These are phyloP conservation scores for Centruroides sculpturatus DNA, from an alignment of 1,140 invertebrate genomes.

Conservation along the genomic window DNA sequence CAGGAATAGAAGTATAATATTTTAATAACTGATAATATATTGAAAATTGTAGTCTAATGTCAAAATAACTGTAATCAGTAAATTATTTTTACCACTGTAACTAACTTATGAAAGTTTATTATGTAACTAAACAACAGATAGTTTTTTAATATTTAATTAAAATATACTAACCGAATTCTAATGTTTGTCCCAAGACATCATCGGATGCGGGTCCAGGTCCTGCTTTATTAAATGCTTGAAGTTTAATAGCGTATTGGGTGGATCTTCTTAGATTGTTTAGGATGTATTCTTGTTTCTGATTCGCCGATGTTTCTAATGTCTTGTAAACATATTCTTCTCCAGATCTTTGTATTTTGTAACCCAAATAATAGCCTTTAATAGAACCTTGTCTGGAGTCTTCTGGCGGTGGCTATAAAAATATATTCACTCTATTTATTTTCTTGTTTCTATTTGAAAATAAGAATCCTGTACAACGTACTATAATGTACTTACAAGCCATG, in stretches of 20 bases:
- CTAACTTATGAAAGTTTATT: too few species aligned
- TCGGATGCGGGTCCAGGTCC: constrained; percentile 79
- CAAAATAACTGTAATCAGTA: too few species aligned
- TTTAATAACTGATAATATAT: too few species aligned
- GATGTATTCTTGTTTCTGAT: constrained; percentile 10
- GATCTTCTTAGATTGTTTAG: constrained; percentile 13
- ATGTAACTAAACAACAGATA: too few species aligned
- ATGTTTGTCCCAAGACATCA: constrained; percentile 48
- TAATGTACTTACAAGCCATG: constrained; percentile 23
- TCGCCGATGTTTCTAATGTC: constrained; percentile 17
- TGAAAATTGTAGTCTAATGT: too few species aligned
- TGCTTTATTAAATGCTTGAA: constrained; percentile 88
- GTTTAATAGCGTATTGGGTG: constrained; percentile 83
- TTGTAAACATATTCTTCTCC: constrained; percentile 26
- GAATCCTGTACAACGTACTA: too few species aligned
- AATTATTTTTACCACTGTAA: too few species aligned
- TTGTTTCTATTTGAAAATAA: too few species aligned
- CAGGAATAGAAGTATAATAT: too few species aligned
- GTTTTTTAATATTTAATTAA: not conserved
- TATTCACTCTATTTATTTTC: too few species aligned
- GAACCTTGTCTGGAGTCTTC: constrained; percentile 72
- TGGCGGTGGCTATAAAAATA: constrained; percentile 40
- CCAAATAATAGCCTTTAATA: constrained; percentile 82
- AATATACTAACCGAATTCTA: constrained; percentile 18
- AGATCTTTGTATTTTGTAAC: constrained; percentile 45